Evolutionary conservation across 2,113 vertebrate genomes (phyloP), one percentile per base, ranked within the genome.

Genomic region (Plestiodon gilberti): DNA sequence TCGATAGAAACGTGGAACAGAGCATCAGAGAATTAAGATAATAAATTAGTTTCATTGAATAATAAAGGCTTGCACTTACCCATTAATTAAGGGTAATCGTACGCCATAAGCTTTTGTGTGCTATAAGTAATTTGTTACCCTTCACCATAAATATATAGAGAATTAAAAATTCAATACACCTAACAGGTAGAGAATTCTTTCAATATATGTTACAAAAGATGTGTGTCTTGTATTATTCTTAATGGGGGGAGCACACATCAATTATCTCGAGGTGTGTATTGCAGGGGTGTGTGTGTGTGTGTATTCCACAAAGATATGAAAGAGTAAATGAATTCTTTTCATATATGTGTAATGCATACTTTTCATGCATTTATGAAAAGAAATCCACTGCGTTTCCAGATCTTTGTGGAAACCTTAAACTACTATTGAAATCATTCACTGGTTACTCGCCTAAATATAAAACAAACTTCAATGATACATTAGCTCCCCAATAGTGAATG

Each of bases 51-150:
- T 95, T 93, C 94, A 93, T 93, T 94, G 92, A 96, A 95, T 94
- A 95, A 96, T 95, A 96, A 96, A 96, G 94, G 93, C 91, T 91
- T 86, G 92, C 91, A 85, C 94, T 95, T 96, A 92, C 91, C 94
- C 93, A 95, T 96, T 96, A 96, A 97, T 96, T 97, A 96, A 95
- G 94, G 95, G 91, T 95, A 96, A 96, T 95, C 84, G 93, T 93
- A 93, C 93, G 92, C 95, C 93, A 93, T 96, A 95, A 95, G 96
- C 94, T 94, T 95, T 93, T 93, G 94, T 93, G 94, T 92, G 89
- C 94, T 93, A 85, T 84, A 93, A 93, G 93, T 94, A 92, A 96
- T 95, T 94, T 95, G 92, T 95, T 94, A 93, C 87, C 90, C 90
- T 95, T 95, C 94, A 86, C 88, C 62, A 79, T 94, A 95, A 94